Evolutionary conservation across 2,888 invertebrate genomes (phyloP).

Genomic region (Lordiphosa andalusiaca): DNA sequence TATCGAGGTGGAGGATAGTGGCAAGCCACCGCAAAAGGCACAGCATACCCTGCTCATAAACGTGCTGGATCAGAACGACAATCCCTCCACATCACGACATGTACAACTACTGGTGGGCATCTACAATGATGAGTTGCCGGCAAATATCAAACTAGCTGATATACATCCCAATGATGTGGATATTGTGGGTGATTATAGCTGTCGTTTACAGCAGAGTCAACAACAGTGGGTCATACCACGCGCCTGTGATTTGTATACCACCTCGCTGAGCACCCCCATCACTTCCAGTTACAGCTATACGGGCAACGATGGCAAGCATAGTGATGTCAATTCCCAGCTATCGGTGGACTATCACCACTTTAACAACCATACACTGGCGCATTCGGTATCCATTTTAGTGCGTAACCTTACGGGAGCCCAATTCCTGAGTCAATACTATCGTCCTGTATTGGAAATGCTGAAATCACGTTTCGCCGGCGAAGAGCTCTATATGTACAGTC

Average conservation of each 20-base stretch:
- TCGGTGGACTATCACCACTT: conserved; percentile 91
- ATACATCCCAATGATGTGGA: conserved; percentile 96
- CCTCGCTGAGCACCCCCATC: conserved; percentile 84
- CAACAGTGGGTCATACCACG: conserved; percentile 85
- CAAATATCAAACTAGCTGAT: conserved; percentile 90
- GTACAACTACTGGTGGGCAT: conserved; percentile 90
- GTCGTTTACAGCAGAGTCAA: conserved; percentile 84
- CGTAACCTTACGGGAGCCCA: conserved; percentile 86
- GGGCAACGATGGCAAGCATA: conserved; percentile 94
- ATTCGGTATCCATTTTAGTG: conserved; percentile 89
- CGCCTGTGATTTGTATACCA: conserved; percentile 90
- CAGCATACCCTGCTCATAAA: conserved; percentile 88
- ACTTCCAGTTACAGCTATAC: conserved; percentile 89
- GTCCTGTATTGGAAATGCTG: conserved; percentile 86
- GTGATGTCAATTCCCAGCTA: conserved; percentile 92
- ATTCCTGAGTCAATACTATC: conserved; percentile 89
- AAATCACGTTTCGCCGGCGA: conserved; percentile 84
- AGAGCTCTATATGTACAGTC: conserved; percentile 86
- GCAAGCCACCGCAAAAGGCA: conserved; percentile 90
- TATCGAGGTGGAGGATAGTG: conserved; percentile 94
- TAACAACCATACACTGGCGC: conserved; percentile 90
- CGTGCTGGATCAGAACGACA: conserved; percentile 94
- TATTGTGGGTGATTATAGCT: conserved; percentile 92
- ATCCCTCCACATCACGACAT: conserved; percentile 91
- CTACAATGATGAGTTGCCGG: conserved; percentile 87